Base-by-base conservation (phyloP, 2,113 vertebrate species). In the Ammodytes dubius region DNA sequence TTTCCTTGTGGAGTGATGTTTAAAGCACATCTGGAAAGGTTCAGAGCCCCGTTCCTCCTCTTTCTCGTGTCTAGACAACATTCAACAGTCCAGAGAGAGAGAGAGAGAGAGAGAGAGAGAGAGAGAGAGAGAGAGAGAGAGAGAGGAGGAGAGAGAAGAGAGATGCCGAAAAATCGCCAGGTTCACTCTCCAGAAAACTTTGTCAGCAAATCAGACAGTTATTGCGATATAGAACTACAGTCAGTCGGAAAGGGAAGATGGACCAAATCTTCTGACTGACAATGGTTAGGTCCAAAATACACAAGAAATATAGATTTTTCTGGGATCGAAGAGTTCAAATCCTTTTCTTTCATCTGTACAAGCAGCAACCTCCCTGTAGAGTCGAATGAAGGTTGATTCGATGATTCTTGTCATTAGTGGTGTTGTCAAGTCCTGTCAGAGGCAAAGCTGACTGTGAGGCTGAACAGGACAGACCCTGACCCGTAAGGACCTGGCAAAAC, bases 11-110 rank as follows among this genome's bases (percentile, higher is more conserved):
- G 67, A 81, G 15, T 43, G 78, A 85, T 84, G 50, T 60, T 14
- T 88, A 78, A 83, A 81, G 77, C 85, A 27, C 27, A 88, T 88
- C 84, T 94, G 92, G 90, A 87, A 78, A 81, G 52, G 46, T 88
- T 88, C 77, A 80, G 53, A 47, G 74, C 54, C 70, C 27, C 74
- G 45, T 79, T 91, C 90, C 60, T 88, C 53, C 54, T 82, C 63
- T 47, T 87, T 72, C 27, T 27, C 76, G 17, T 71, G 83, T 84
- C 89, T 90, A 78, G 85, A 93, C 89, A 75, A 78, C 19, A 40
- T 82, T 87, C 52, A 79, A 15, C 40, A 12, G 45, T 74, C 67
- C 61, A 27, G 27, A 27, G 27, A 27, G 27, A 27, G 27, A 27
- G 27, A 27, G 27, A 27, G 27, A 27, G 27, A 27, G 27, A 27